These are phyloP conservation scores for Sterrhoptilus dennistouni DNA, from an alignment of 2,113 vertebrate species.

Conservation along the genomic window DNA sequence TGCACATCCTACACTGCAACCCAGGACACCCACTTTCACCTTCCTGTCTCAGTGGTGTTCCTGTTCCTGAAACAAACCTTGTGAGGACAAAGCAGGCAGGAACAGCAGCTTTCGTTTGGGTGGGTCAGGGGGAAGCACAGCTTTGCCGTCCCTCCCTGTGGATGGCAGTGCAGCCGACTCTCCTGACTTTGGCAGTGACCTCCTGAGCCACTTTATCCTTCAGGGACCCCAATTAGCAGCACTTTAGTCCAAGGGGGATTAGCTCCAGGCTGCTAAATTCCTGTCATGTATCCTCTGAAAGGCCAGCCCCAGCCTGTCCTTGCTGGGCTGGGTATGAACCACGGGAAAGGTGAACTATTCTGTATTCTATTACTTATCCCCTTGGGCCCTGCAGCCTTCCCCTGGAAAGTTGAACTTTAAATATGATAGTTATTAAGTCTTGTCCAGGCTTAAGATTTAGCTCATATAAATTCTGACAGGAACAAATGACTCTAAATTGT, in stretches of 20 bases:
- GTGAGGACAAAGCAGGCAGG: background rate
- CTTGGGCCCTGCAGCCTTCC: constrained; percentile 26
- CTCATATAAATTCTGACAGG: constrained; percentile 58
- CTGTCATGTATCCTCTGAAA: background rate
- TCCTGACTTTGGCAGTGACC: background rate
- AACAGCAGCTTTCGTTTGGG: background rate
- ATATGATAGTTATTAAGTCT: constrained; percentile 58
- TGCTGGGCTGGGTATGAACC: background rate
- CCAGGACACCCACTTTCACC: background rate
- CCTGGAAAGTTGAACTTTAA: constrained; percentile 52
- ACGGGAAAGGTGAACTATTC: constrained; percentile 33
- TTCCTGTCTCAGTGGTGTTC: background rate
- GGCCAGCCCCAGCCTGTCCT: constrained; percentile 15
- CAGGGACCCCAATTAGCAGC: background rate
- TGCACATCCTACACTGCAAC: too few species aligned
- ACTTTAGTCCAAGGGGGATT: background rate
- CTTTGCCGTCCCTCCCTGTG: background rate
- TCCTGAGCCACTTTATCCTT: background rate
- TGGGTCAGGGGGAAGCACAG: background rate
- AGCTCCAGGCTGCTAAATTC: constrained; percentile 6
- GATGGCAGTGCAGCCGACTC: background rate
- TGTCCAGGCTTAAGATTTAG: constrained; percentile 42
- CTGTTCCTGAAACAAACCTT: background rate
- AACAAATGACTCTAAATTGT: constrained; percentile 49
- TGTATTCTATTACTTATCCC: constrained; percentile 41